These are phyloP conservation scores for Pogonomyrmex barbatus DNA, from an alignment of 1,140 invertebrate species.

Conservation along the genomic window DNA sequence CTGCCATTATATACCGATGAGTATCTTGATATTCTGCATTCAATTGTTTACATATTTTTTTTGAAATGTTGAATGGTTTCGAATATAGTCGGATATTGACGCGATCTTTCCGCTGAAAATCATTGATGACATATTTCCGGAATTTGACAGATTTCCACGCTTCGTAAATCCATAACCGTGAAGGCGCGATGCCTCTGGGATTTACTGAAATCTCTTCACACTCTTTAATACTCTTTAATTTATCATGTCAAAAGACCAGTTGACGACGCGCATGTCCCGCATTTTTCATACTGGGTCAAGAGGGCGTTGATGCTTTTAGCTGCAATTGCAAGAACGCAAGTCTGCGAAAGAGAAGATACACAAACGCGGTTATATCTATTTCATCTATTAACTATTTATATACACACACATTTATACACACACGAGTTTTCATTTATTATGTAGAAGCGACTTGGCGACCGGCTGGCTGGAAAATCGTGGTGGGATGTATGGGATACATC, in stretches of 20 bases:
- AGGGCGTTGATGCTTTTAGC: neutral
- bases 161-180: slow-evolving; percentile 32
- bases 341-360: neutral
- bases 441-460: neutral
- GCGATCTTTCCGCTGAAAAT: neutral
- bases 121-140: neutral
- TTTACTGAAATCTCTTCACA: neutral
- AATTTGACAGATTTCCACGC: neutral
- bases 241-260: neutral
- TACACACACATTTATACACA: no score
- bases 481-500: slow-evolving; percentile 51
- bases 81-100: neutral
- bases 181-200: neutral
- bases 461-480: slow-evolving; percentile 51
- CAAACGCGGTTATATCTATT: neutral
- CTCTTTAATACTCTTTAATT: slow-evolving; percentile 15
- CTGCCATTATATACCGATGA: neutral
- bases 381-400: neutral
- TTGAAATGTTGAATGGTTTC: neutral
- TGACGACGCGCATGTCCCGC: neutral
- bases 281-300: slow-evolving; percentile 1
- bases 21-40: neutral
- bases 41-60: neutral
- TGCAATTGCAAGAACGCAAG: neutral
- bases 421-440: slow-evolving; percentile 12